Evolutionary conservation across 2,113 vertebrate genomes (phyloP), one percentile per base, ranked within the genome.

Genomic region (Thunnus thynnus): DNA sequence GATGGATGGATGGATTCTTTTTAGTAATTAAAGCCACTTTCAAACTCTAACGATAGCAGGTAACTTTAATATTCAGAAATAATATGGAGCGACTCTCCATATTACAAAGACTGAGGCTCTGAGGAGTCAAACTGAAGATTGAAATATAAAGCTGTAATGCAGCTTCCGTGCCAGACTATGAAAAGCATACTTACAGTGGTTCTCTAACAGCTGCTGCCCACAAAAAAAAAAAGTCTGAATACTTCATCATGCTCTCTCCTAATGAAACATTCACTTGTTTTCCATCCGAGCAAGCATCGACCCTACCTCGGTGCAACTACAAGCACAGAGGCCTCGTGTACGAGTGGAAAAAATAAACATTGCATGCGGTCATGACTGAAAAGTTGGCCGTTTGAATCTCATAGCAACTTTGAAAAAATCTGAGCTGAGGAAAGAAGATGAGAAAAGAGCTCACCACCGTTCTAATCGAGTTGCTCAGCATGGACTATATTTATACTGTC

Each of bases 181-280:
- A 68, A 30, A 72, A 77, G 41, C 61, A 66, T 27, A 51, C 16
- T 22, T 20, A 55, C 50, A 68, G 52, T 51, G 55, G n/a, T 70
- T 84, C 61, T 48, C 41, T 56, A 70, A 81, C 64, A 69, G 22
- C 63, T 55, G 55, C 57, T 44, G 56, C 20, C 32, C 18, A 20
- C 12, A 41, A 8, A 47, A 48, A 47, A n/a, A 48, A 50, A 63
- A 58, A 56, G 14, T 65, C 57, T 79, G 36, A 84, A 87, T 90
- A 79, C 74, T 84, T 67, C 77, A 82, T 84, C 52, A 51, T 46
- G 71, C 71, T 83, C 76, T 78, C 61, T 70, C 63, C 36, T 62
- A 30, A 74, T 27, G 20, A 85, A 72, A 74, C 69, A 58, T 47
- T 65, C 0, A 20, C 83, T 77, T 20, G 46, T 83, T 86, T 81